Base-by-base conservation (phyloP, 2,797 vertebrate species). In the Coregonus sp. region DNA sequence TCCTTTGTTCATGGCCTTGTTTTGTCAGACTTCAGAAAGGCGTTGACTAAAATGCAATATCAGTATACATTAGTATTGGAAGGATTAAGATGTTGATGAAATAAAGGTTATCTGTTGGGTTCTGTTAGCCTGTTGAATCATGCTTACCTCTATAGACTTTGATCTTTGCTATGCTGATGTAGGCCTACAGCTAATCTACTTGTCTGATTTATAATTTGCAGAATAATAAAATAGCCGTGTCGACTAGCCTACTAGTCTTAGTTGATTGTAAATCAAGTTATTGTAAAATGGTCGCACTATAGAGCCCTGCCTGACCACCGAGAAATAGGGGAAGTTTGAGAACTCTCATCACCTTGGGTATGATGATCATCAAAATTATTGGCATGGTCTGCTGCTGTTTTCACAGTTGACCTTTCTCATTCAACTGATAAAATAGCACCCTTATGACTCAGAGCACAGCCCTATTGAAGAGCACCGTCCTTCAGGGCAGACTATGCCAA, bases 391-490 rank as follows among this genome's bases (percentile, higher is more conserved):
- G 66, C 66, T 25, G 20, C 61, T 77, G 37, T 25, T 71, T 83
- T 74, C 65, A 25, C 78, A 82, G 29, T 73, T 76, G 47, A 82
- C 72, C 18, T 20, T 73, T 73, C 35, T 61, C 29, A 61, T 74
- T 51, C 7, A 40, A 50, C 40, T 77, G 75, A 81, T 54, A 18
- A 84, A 65, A 29, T 31, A 15, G 14, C 35, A 33, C 74, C 82
- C 80, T 75, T 75, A 84, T 72, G 78, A 65, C 67, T 51, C 50
- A 65, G 69, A 54, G 52, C 52, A 54, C 52, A 78, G 70, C 78
- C 25, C 25, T 25, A 25, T 25, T 25, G 25, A 25, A 25, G 25
- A 25, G 25, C 25, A 25, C 25, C 25, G 25, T 25, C 25, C 25
- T 25, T 25, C 25, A 76, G 56, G 78, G 54, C 40, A 69, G 68